Base-by-base conservation (phyloP, 2,888 invertebrate species). In the Drosophila paranaensis region DNA sequence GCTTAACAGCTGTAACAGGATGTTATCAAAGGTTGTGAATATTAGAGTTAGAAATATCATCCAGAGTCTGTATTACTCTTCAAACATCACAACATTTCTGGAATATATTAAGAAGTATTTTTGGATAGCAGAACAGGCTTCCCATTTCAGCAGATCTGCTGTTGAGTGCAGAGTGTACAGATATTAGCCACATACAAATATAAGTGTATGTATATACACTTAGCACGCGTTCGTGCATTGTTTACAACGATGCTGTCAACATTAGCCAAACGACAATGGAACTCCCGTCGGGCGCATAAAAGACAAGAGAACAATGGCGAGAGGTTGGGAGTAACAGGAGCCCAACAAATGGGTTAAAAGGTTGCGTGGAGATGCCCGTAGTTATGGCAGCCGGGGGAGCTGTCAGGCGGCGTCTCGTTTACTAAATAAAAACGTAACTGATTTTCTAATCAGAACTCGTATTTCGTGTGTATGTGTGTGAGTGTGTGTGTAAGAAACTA, bases 401-500 rank as follows among this genome's bases (percentile, higher is more conserved):
- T 40, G 33, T 50, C 55, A 60, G 57, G 60, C 65, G 25, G 60
- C 65, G 25, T 48, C n/a, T 46, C 40, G 30, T 67, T 39, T 50
- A 50, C 33, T 53, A 60, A 33, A 71, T 51, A 57, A 35, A 57
- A 39, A 60, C 39, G 20, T 57, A 62, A 70, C 70, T 54, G 86
- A 84, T 81, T 85, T 85, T 82, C 64, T 65, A 82, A 77, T 88
- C 88, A 84, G 63, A 83, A 60, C 63, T 60, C 25, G 30, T 60
- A 27, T 56, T 56, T 30, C 63, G 27, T 27, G 27, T 27, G 27
- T 33, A 6, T 67, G 27, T 27, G 27, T 27, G 27, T 33, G 30
- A 33, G 30, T 67, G 35, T 16, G 16, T 50, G 16, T 14, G 27
- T 53, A 30, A 45, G 16, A 63, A 54, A 27, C 40, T 42, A 55